phyloP scores from a whole-genome alignment of 2,797 vertebrate species.

The Cyprinella venusta region DNA sequence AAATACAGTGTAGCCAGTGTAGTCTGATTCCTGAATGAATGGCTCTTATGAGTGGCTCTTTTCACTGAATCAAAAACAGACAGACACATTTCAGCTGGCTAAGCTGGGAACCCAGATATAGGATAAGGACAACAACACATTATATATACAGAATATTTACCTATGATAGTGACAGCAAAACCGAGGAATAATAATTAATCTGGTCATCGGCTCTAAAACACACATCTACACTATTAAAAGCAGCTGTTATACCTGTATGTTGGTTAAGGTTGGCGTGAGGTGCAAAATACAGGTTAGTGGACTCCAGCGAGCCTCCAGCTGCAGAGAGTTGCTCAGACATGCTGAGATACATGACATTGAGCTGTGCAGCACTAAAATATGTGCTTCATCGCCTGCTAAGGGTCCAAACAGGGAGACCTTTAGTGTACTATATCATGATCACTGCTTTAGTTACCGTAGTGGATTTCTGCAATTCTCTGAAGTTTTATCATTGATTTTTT shows the following conservation, averaged over 20 bases:
- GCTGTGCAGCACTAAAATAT: conserved; percentile 21
- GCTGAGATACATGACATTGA: conserved; percentile 39
- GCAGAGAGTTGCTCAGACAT: conserved; percentile 40
- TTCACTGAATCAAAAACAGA: neutral
- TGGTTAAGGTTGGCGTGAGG: conserved; percentile 36
- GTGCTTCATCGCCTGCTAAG: neutral
- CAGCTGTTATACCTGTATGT: conserved; percentile 48
- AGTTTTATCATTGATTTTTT: conserved; percentile 10
- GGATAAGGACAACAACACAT: neutral
- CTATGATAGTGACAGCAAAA: neutral
- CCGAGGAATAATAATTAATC: neutral
- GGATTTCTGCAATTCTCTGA: neutral
- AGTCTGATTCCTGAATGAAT: neutral
- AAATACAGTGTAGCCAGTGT: neutral
- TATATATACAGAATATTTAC: too few relatives aligned
- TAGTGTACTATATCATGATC: conserved; percentile 5
- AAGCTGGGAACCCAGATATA: neutral
- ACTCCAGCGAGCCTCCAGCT: conserved; percentile 52
- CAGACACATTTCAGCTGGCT: neutral
- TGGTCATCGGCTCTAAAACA: conserved; percentile 10
- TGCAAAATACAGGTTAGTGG: conserved; percentile 45
- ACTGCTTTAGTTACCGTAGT: neutral
- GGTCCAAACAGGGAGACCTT: conserved; percentile 19
- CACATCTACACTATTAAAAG: conserved; percentile 39
- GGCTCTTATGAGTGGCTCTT: neutral